Base-by-base conservation (phyloP, 2,888 invertebrate genomes). In the Ypsolopha scabrella region DNA sequence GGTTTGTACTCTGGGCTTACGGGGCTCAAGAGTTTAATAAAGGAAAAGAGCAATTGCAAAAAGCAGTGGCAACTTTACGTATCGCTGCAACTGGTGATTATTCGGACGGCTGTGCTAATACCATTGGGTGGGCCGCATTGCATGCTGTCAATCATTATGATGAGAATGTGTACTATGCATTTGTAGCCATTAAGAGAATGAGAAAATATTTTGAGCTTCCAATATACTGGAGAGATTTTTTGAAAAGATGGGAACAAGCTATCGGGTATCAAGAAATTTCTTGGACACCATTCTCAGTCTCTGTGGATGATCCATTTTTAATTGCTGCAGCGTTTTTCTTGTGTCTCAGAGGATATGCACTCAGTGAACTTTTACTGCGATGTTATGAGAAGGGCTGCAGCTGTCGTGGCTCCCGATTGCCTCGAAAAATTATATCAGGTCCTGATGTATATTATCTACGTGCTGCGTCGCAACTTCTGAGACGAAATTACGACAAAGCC, bases 271-370 rank as follows among this genome's bases (percentile, higher is more conserved):
- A 85, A 63, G 83, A 86, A 66, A 57, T 65, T 3, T 72, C 67
- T 59, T 86, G 85, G 85, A 61, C 67, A 39, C 85, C 86, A 6
- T 55, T 60, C 9, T 57, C 63, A 3, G 50, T 86, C 37, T 53
- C 60, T 51, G 53, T 59, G 14, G 53, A 62, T 13, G 74, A 81
- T 56, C 83, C 86, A 11, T 58, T 86, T 7, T 52, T 85, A 41
- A 66, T 81, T 36, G 69, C 83, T n/a, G 73, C 85, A 47, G 78
- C 85, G 6, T 82, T 86, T 56, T 85, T 86, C 57, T 66, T 86
- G 36, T 83, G 83, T 55, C 66, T 86, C 38, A 67, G 80, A 45
- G 81, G 82, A 54, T 85, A 66, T 56, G 68, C 65, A 51, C 76
- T 86, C 54, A 60, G 68, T 38, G 80, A 80, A 51, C 63, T 55